Evolutionary conservation across 53 echinoderm and acorn worm species (phyloP).

Genomic region (Hippasteria phrygiana): DNA sequence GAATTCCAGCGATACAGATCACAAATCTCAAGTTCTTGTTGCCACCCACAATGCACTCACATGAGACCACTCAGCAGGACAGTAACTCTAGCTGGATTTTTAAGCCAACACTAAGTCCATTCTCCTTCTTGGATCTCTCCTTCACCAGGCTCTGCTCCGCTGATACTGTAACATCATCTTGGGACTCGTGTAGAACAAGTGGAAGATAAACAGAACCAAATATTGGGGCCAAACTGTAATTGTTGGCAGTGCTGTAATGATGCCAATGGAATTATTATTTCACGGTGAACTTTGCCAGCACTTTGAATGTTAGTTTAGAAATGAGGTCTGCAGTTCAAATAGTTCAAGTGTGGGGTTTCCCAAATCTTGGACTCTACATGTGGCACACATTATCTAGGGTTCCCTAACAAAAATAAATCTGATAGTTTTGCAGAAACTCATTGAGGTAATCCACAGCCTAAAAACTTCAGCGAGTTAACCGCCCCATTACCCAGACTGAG

Average conservation of each 20-base stretch:
- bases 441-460: too few species aligned
- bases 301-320: not conserved
- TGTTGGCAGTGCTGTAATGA: not conserved
- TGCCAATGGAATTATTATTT: not conserved
- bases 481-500: too few species aligned
- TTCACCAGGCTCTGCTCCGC: not conserved
- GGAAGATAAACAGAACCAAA: slow-evolving; percentile 61
- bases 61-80: slow-evolving; percentile 44
- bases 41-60: slow-evolving; percentile 48
- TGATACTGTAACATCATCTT: slow-evolving; percentile 52
- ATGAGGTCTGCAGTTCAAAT: not conserved
- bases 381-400: not conserved
- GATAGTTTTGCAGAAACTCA: not conserved
- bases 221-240: slow-evolving; percentile 24
- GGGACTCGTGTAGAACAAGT: slow-evolving; percentile 58
- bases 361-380: not conserved
- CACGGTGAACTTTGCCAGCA: not conserved
- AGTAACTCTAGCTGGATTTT: slow-evolving; percentile 31
- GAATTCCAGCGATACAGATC: slow-evolving; percentile 20
- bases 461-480: too few species aligned
- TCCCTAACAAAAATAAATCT: not conserved
- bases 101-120: slow-evolving; percentile 55
- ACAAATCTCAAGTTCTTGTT: slow-evolving; percentile 31
- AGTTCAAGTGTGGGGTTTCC: not conserved
- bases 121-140: not conserved